Percentiles rank a stretch among this genome's conserved stretches.
These are phyloP conservation scores for Saturnia pavonia DNA, from an alignment of 2,888 invertebrate species.

Conservation along the genomic window DNA sequence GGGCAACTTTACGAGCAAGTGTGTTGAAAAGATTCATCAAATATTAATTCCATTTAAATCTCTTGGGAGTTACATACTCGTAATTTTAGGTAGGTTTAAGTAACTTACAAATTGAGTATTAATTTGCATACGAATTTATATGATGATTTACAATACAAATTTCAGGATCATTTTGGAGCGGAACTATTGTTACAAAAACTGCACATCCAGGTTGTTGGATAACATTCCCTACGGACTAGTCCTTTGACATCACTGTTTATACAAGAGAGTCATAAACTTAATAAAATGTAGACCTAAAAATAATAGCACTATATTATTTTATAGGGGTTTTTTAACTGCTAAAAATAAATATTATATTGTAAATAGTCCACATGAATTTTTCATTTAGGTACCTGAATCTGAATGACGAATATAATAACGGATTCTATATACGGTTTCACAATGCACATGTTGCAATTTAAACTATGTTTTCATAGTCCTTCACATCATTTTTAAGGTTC, in stretches of 20 bases:
- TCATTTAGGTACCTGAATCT: too few species aligned
- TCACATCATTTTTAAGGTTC: too few species aligned
- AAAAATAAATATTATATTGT: too few species aligned
- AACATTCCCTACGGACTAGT: not conserved
- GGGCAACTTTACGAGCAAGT: too few species aligned
- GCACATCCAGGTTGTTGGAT: not conserved
- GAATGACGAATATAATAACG: too few species aligned
- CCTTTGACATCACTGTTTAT: not conserved
- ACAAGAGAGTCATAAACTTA: not conserved
- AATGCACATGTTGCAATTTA: too few species aligned
- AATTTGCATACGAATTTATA: not conserved
- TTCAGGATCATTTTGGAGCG: not conserved
- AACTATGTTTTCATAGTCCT: too few species aligned
- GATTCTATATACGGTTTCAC: too few species aligned
- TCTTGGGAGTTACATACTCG: not conserved
- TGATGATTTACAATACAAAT: not conserved
- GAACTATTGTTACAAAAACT: not conserved
- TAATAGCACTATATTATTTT: too few species aligned
- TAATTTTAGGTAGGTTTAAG: not conserved
- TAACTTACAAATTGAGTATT: not conserved
- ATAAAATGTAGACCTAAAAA: too few species aligned
- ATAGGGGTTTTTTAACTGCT: too few species aligned
- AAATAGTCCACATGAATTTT: too few species aligned
- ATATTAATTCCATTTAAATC: not conserved
- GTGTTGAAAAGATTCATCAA: not conserved